These are phyloP conservation scores for Nomada fucata DNA, from an alignment of 2,888 invertebrate species.

Conservation along the genomic window DNA sequence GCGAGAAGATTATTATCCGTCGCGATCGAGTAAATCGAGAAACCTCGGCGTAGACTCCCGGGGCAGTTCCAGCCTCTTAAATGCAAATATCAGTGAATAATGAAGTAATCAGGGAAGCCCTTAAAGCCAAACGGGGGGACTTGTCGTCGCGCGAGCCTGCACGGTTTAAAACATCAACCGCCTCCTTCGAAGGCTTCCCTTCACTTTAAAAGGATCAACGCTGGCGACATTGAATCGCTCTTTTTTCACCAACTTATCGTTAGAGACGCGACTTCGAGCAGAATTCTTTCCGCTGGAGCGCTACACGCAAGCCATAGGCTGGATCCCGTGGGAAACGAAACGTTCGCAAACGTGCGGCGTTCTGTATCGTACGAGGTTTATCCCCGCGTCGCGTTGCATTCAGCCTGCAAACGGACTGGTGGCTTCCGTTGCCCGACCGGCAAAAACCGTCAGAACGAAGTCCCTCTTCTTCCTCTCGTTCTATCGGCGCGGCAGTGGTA, in stretches of 20 bases:
- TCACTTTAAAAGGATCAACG: constrained; percentile 60
- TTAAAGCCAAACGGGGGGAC: constrained; percentile 31
- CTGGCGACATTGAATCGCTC: constrained; percentile 41
- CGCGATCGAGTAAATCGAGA: constrained; percentile 10
- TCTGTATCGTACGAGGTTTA: constrained; percentile 32
- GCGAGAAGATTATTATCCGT: not conserved
- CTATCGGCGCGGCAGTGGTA: not conserved
- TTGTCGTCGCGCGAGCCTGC: constrained; percentile 34
- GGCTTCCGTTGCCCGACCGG: not conserved
- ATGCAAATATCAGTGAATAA: constrained; percentile 36
- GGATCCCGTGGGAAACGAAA: constrained; percentile 49
- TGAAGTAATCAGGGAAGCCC: constrained; percentile 60
- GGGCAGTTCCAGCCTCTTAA: not conserved
- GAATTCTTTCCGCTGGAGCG: not conserved
- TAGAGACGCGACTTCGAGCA: constrained; percentile 2
- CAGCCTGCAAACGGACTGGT: constrained; percentile 2
- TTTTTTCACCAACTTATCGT: constrained; percentile 28
- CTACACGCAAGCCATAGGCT: too few species aligned
- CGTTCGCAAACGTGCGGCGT: constrained; percentile 1
- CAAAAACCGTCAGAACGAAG: constrained; percentile 41
- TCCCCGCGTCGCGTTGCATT: constrained; percentile 19
- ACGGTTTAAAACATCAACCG: constrained; percentile 56
- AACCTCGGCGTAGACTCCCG: not conserved
- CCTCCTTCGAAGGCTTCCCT: constrained; percentile 57
- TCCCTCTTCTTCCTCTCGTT: not conserved